These are phyloP conservation scores for Agapetus fuscipes DNA, from an alignment of 2,888 invertebrate genomes.

Conservation along the genomic window DNA sequence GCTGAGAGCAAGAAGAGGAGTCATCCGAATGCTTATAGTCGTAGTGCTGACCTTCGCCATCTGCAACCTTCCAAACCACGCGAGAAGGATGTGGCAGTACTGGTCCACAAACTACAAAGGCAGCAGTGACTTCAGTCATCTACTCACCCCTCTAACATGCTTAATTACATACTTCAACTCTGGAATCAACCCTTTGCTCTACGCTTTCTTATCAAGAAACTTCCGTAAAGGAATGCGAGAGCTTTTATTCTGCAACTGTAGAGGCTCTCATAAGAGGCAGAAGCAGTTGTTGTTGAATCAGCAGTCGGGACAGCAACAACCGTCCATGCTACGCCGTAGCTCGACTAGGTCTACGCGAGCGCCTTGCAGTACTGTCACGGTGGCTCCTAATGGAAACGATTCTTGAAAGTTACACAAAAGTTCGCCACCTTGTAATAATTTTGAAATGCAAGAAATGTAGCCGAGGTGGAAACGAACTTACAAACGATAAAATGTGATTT, in stretches of 20 bases:
- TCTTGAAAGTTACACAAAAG: slow-evolving; percentile 37
- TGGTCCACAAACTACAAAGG: slow-evolving; percentile 64
- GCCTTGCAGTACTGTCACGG: slow-evolving; percentile 44
- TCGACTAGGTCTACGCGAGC: slow-evolving; percentile 45
- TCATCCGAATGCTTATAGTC: slow-evolving; percentile 80
- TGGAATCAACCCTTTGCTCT: slow-evolving; percentile 80
- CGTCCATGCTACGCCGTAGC: slow-evolving; percentile 35
- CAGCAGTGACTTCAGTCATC: slow-evolving; percentile 61
- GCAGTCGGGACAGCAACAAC: slow-evolving; percentile 18
- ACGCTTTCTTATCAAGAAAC: slow-evolving; percentile 74
- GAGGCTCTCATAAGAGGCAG: slow-evolving; percentile 27
- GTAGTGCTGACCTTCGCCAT: slow-evolving; percentile 82
- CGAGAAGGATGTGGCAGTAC: slow-evolving; percentile 78
- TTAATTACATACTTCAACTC: slow-evolving; percentile 84
- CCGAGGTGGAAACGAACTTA: not conserved
- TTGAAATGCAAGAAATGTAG: slow-evolving; percentile 14
- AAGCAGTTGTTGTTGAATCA: slow-evolving; percentile 35
- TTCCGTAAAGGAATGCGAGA: slow-evolving; percentile 80
- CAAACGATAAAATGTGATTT: not conserved
- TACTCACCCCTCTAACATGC: slow-evolving; percentile 77
- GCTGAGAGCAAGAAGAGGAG: slow-evolving; percentile 68
- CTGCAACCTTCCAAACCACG: slow-evolving; percentile 84
- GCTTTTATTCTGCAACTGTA: slow-evolving; percentile 38
- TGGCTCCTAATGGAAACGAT: slow-evolving; percentile 40
- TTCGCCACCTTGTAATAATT: slow-evolving; percentile 3